Conservation (phyloP, 2,113 vertebrate genomes). For the Pterocles orientalis region DNA sequence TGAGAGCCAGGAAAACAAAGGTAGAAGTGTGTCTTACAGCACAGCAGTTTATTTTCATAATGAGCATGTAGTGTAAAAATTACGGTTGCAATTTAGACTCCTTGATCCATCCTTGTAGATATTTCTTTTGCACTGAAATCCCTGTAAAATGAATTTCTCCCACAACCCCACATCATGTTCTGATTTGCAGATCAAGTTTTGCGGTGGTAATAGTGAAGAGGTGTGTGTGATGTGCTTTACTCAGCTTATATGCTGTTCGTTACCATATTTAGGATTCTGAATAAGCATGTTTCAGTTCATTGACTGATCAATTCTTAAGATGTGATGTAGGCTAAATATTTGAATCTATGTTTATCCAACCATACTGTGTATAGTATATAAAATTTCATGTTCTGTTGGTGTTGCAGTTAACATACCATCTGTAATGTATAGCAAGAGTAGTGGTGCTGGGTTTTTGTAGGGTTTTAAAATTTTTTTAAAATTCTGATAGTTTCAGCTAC, state of each 20-base stretch:
- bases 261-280: neutral
- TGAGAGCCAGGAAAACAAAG: neutral
- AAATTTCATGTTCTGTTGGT: neutral
- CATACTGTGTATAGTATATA: too few relatives aligned
- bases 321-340: neutral
- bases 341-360: neutral
- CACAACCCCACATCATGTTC: fast-evolving
- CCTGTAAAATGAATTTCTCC: neutral
- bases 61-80: neutral
- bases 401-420: neutral
- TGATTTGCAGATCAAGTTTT: neutral
- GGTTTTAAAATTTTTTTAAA: neutral
- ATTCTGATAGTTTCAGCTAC: neutral
- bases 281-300: neutral
- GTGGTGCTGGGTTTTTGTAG: too few relatives aligned
- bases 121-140: neutral
- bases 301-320: neutral
- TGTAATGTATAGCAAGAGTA: neutral
- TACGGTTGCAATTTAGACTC: neutral
- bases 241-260: fast-evolving
- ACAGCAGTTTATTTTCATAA: neutral
- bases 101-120: neutral
- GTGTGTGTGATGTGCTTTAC: neutral
- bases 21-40: neutral
- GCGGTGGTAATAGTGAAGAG: neutral